Evolutionary conservation across 2,113 vertebrate species (phyloP), one percentile per base, ranked within the genome.

Genomic region (Peromyscus californicus): DNA sequence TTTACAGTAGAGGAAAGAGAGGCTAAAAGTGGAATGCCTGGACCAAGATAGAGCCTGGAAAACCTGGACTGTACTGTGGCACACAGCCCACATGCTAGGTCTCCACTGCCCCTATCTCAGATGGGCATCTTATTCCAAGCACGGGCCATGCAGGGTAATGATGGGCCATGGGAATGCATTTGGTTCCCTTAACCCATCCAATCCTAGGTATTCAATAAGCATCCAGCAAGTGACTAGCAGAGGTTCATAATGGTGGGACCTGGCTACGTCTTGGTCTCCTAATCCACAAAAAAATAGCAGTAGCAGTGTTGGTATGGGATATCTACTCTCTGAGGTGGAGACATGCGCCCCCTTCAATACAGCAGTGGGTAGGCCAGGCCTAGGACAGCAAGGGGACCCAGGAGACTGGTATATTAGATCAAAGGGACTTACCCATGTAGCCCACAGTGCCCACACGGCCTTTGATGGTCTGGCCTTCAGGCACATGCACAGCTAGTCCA

Each of bases 401-500:
- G 45, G 19, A 78, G 48, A 17, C 31, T 42, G 39, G 61, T 3
- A 24, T 6, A 12, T 96, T 0, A 54, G 51, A 1, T 70, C 33
- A 21, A 42, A 21, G 29, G 69, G 83, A 98, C 99, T 99, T 90
- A 99, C 99, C 99, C 99, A 99, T 99, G 98, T 99, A 99, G 78
- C 99, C 99, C n/a, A 99, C 99, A 0, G 99, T 99, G 54, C 99
- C 99, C 91, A 99, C 99, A 0, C 99, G 99, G 45, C 99, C 99
- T 93, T 99, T 99, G 97, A 99, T 99, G 74, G 99, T 99, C 96
- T 99, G 99, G 31, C 99, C 99, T 78, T 99, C 99, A 0, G 99
- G 99, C 36, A 99, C 99, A 0, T 99, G 98, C 69, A 99, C 99
- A 0, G 99, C 99, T 76, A 99, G 98, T 12, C 99, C 99, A 97